Percentiles rank a stretch among this genome's conserved stretches.
Evolutionary conservation across 2,797 vertebrate genomes (phyloP).

Genomic region (Lagorchestes hirsutus): DNA sequence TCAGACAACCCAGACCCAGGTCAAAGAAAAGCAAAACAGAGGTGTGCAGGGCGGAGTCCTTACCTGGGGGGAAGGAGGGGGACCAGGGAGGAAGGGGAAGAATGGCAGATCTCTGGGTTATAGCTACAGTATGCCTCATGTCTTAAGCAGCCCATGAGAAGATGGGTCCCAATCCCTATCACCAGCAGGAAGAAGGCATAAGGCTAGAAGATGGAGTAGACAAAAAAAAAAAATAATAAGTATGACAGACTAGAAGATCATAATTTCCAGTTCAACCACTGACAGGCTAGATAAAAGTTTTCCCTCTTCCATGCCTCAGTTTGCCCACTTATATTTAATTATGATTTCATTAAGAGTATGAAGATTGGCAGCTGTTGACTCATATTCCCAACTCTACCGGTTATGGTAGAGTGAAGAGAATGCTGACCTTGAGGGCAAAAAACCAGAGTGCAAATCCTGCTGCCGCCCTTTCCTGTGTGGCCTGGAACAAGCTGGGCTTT

Average conservation of each 20-base stretch:
- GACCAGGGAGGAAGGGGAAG: background rate
- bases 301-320: background rate
- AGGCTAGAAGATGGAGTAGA: background rate
- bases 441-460: background rate
- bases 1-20: background rate
- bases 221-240: background rate
- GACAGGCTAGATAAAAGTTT: background rate
- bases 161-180: background rate
- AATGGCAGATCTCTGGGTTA: background rate
- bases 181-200: background rate
- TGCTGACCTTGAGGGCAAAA: background rate
- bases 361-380: no score
- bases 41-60: background rate
- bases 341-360: background rate
- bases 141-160: background rate
- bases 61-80: background rate
- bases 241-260: background rate
- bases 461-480: background rate
- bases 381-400: background rate
- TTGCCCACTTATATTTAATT: background rate
- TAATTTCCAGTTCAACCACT: background rate
- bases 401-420: background rate
- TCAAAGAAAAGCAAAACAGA: background rate
- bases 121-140: background rate
- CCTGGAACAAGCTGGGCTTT: background rate